Base-by-base conservation (phyloP, 2,888 invertebrate species). In the Acleris laterana region DNA sequence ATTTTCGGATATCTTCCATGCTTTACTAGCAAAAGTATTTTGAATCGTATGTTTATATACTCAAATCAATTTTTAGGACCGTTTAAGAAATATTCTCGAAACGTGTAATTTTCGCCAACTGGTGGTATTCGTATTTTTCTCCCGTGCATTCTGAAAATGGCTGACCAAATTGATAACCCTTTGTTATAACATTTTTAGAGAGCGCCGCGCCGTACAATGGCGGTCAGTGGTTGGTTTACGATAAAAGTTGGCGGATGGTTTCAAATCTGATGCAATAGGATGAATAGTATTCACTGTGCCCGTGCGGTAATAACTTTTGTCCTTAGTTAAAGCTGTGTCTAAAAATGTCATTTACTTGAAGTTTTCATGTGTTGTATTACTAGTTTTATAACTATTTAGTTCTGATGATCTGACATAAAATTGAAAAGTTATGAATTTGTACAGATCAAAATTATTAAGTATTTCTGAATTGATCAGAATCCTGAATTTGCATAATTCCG, bases 161-260 rank as follows among this genome's bases (percentile, higher is more conserved):
- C 70, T 68, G 71, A 65, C 65, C 63, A 73, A 77, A 81, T 80
- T 81, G 80, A 79, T 80, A 80, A 77, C 74, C 73, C 76, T 81
- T 79, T 79, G 81, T 79, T 76, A 72, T 72, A 75, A 75, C 75
- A 75, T 76, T 75, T 78, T 76, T 70, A 75, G 73, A 73, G 71
- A 74, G 77, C 72, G 69, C 71, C 63, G 77, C 72, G 69, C 71
- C 63, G 71, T 70, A 72, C 70, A 74, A 71, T 69, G 71, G 73
- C 74, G 75, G 67, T 78, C 72, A 70, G 70, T 68, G 73, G 76
- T 77, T 75, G 74, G 72, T 76, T 77, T 76, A 75, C 66, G 52
- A 64, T 59, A 49, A 55, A 64, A 60, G 44, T 53, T 53, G 38
- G 13, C 48, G 19, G 44, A 22, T 46, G 44, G 50, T 22, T n/a